Evolutionary conservation across 2,797 vertebrate genomes (phyloP), one percentile per base, ranked within the genome.

Genomic region (Diplodus sargus): DNA sequence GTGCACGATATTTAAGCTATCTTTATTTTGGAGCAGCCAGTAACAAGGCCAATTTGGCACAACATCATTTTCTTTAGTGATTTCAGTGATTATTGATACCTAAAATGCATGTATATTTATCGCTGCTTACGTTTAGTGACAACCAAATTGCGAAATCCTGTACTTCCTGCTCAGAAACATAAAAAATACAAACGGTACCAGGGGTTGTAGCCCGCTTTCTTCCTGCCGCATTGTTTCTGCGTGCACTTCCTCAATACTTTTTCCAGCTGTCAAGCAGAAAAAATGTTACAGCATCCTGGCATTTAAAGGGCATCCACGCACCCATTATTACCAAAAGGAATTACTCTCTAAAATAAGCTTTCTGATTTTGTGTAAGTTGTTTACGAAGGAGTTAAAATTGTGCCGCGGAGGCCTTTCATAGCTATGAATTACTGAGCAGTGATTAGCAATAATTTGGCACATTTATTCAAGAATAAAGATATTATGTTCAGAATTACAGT

Each of bases 161-260:
- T 47, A 20, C 70, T 73, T 64, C 12, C 66, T 45, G 47, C 9
- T 69, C 22, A 17, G 17, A 62, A 47, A 60, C 39, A 74, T 34
- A 34, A 25, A 25, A 76, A 79, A 79, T 45, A 79, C 57, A 75
- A 82, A 68, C 58, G 30, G 72, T 23, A 67, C 61, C 8, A 23
- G 34, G 54, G 59, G 30, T 49, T 65, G 60, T 76, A 58, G 66
- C 65, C 65, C 78, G 62, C 65, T 60, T 52, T 80, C 78, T 89
- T 90, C 88, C 85, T 86, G 87, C 4, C 3, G 71, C 62, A 87
- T 85, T 90, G 80, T 89, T 87, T 76, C 72, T 79, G 39, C 62
- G 49, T 2, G 22, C 25, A 83, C 85, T 88, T 89, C 85, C 90
- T 82, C 20, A 2, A 64, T 76, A 43, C 61, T 87, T 81, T 91